Conservation (phyloP, 2,113 vertebrate genomes). For the Calidris pygmaea region DNA sequence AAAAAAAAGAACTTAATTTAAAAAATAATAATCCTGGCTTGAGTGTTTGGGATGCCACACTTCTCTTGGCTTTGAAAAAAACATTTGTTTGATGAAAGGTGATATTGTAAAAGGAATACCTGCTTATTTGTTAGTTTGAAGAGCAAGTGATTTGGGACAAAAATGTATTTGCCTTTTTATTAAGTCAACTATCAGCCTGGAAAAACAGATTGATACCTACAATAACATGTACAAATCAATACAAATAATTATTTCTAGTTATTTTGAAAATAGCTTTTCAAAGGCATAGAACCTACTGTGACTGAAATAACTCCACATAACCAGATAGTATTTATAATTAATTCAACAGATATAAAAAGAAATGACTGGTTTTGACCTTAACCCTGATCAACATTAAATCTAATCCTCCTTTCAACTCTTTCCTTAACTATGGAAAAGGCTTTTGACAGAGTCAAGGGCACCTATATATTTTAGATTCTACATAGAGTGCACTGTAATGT, state of each 20-base stretch:
- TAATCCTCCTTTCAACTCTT: background rate
- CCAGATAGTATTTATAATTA: background rate
- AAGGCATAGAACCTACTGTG: background rate
- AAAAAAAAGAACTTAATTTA: background rate
- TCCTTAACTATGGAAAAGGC: background rate
- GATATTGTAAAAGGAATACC: background rate
- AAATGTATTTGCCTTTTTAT: background rate
- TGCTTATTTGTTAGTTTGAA: background rate
- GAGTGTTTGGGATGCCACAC: background rate
- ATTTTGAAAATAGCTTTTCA: background rate
- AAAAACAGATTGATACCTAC: background rate
- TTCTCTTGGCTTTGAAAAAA: background rate
- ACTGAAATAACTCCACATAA: background rate
- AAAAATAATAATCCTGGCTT: background rate
- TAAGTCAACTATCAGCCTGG: background rate
- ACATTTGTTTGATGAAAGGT: background rate
- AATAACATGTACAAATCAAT: background rate
- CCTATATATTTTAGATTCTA: constrained; percentile 39
- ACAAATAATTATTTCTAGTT: background rate
- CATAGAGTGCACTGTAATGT: background rate
- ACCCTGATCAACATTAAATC: background rate
- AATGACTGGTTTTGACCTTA: background rate
- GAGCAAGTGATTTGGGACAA: background rate
- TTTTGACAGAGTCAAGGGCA: background rate
- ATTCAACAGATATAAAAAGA: background rate